These are phyloP conservation scores for Plemyria rubiginata DNA, from an alignment of 2,888 invertebrate genomes.

Conservation along the genomic window DNA sequence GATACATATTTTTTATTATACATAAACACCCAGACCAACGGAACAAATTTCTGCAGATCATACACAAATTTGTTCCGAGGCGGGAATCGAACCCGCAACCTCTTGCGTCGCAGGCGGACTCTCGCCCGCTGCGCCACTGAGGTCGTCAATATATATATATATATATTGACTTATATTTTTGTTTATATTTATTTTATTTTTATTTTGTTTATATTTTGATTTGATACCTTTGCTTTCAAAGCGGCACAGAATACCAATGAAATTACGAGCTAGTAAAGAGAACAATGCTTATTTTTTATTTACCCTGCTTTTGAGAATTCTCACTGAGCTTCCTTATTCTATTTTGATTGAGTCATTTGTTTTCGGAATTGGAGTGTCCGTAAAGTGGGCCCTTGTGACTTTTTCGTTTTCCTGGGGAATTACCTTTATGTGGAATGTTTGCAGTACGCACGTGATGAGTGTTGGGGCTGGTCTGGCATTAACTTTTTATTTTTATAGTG, in stretches of 20 bases:
- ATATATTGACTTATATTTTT: too few relatives aligned
- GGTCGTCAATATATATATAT: too few relatives aligned
- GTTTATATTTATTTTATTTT: too few relatives aligned
- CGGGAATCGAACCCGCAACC: too few relatives aligned
- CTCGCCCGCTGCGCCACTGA: too few relatives aligned
- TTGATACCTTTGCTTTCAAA: slow-evolving; percentile 10
- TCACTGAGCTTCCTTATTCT: slow-evolving; percentile 37
- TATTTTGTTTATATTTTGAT: slow-evolving; percentile 12
- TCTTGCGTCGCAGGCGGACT: too few relatives aligned
- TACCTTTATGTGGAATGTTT: slow-evolving; percentile 60
- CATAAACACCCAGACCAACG: too few relatives aligned
- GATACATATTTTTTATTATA: too few relatives aligned
- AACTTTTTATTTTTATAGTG: slow-evolving; percentile 58
- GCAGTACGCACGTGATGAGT: slow-evolving; percentile 63
- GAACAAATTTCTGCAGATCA: too few relatives aligned
- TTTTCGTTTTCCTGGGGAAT: slow-evolving; percentile 56
- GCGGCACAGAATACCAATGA: slow-evolving; percentile 19
- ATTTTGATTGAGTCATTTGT: slow-evolving; percentile 67
- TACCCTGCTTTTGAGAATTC: slow-evolving; percentile 32
- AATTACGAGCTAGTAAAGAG: slow-evolving; percentile 17
- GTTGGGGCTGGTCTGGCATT: slow-evolving; percentile 60
- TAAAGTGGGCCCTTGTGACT: slow-evolving; percentile 57
- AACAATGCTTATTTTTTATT: slow-evolving; percentile 32
- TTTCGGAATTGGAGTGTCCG: slow-evolving; percentile 59
- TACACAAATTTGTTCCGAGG: too few relatives aligned